Conservation (phyloP, 2,113 vertebrate species). For the Alligator mississippiensis region DNA sequence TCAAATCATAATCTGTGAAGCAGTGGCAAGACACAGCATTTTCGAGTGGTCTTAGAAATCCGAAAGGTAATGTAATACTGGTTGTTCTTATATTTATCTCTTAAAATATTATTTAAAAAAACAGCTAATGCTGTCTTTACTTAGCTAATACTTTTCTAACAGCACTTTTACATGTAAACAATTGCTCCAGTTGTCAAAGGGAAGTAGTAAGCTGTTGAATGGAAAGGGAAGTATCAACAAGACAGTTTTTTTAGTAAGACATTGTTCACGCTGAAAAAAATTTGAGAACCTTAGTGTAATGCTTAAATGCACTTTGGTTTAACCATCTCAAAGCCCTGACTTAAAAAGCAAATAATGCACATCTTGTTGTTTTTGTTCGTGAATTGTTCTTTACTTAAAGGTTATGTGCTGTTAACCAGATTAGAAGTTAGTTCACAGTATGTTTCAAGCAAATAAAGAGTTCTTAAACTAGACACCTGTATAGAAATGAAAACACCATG, state of each 20-base stretch:
- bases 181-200: neutral
- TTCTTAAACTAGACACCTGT: neutral
- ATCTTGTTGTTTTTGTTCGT: neutral
- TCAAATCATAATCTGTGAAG: neutral
- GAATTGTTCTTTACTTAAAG: neutral
- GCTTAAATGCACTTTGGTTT: neutral
- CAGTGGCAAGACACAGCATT: neutral
- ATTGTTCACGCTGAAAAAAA: neutral
- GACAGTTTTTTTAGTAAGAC: neutral
- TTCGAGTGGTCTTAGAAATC: neutral
- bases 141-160: neutral
- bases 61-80: neutral
- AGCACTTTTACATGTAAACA: neutral
- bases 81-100: neutral
- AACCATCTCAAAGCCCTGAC: neutral
- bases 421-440: neutral
- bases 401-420: neutral
- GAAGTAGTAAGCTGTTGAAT: neutral
- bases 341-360: neutral
- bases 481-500: neutral
- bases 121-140: rapidly evolving
- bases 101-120: neutral
- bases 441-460: neutral
- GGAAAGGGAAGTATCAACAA: neutral
- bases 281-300: neutral